phyloP scores from a whole-genome alignment of 2,113 vertebrate species.

The Tetraodon nigroviridis region DNA sequence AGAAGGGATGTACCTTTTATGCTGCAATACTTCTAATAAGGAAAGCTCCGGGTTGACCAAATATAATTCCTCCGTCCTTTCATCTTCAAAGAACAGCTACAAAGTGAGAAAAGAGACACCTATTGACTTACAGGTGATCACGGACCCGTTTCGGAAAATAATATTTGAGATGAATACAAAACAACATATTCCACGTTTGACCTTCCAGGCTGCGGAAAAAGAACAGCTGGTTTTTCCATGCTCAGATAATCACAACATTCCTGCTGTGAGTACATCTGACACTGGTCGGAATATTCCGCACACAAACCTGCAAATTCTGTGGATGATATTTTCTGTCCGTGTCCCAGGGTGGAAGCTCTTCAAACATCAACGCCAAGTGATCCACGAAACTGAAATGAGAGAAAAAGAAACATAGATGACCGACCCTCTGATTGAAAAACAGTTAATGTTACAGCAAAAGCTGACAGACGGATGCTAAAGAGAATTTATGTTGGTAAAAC shows the following conservation, averaged over 20 bases:
- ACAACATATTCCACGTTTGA: too few relatives aligned
- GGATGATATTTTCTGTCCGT: slow-evolving; percentile 83
- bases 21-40: slow-evolving; percentile 79
- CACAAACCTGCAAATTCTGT: slow-evolving; percentile 82
- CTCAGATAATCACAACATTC: background rate
- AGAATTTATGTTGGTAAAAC: too few relatives aligned
- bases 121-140: background rate
- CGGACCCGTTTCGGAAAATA: background rate
- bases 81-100: slow-evolving; percentile 92
- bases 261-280: too few relatives aligned
- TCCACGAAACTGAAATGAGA: slow-evolving; percentile 80
- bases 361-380: slow-evolving; percentile 90
- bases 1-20: slow-evolving; percentile 75
- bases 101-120: background rate
- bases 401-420: background rate
- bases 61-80: slow-evolving; percentile 73
- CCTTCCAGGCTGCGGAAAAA: background rate
- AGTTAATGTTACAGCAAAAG: background rate
- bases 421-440: background rate
- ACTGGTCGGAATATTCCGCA: background rate
- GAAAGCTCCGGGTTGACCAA: slow-evolving; percentile 69
- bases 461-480: background rate
- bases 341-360: slow-evolving; percentile 88
- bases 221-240: background rate
- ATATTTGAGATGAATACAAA: background rate